These are phyloP conservation scores for Cyrtonyx montezumae DNA, from an alignment of 2,113 vertebrate species.

Conservation along the genomic window DNA sequence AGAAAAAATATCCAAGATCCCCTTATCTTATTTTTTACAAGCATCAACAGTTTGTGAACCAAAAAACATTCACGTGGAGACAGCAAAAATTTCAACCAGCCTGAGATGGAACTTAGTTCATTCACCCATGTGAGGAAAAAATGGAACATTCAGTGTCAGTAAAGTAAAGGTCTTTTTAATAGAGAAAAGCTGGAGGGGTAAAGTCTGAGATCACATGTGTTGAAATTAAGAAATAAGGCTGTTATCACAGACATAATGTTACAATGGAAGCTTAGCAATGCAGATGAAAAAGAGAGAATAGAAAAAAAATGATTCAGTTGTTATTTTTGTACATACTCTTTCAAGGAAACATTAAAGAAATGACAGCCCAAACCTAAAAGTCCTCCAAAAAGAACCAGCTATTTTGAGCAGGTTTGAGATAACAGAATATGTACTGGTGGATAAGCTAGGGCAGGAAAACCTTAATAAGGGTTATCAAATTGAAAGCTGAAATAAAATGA, in stretches of 20 bases:
- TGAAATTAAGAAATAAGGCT: neutral
- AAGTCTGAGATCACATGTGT: neutral
- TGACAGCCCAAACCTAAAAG: neutral
- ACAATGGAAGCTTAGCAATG: neutral
- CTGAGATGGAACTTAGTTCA: neutral
- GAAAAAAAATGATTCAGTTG: neutral
- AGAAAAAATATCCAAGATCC: neutral
- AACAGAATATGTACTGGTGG: neutral
- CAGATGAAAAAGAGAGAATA: neutral
- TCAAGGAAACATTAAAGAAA: neutral
- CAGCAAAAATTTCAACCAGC: neutral
- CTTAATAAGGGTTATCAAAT: neutral
- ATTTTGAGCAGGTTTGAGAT: neutral
- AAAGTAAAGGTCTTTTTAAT: neutral
- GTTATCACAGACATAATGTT: neutral
- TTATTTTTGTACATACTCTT: neutral
- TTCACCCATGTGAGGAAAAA: neutral
- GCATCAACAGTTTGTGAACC: neutral
- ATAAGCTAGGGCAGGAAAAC: neutral
- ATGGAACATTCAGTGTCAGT: no score
- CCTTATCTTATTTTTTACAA: neutral
- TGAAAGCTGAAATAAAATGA: neutral
- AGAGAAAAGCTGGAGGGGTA: neutral
- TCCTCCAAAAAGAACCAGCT: neutral
- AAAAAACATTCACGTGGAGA: neutral